Evolutionary conservation across 2,888 invertebrate species (phyloP).

Genomic region (Euphydryas editha): DNA sequence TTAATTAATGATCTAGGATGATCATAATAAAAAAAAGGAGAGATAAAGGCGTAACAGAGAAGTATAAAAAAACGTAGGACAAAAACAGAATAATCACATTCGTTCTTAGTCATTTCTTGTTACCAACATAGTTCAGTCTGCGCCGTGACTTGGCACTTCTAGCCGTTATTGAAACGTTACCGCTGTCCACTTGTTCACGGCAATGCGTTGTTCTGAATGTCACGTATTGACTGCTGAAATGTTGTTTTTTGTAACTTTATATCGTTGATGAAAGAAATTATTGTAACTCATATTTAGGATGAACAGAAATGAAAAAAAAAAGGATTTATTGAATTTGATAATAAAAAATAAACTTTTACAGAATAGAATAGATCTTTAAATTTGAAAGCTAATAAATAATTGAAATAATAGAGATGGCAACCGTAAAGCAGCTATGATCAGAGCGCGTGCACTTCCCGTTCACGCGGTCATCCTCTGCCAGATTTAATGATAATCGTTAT

Average conservation of each 20-base stretch:
- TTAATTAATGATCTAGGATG: too few relatives aligned
- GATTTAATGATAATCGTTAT: conserved; percentile 79
- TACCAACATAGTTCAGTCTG: background rate
- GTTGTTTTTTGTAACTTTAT: conserved; percentile 16
- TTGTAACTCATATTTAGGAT: too few relatives aligned
- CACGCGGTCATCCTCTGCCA: conserved; percentile 58
- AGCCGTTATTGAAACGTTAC: conserved; percentile 51
- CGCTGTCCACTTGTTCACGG: conserved; percentile 48
- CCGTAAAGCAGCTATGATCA: conserved; percentile 36
- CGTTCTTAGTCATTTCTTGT: conserved; percentile 29
- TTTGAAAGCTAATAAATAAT: background rate
- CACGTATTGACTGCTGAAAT: conserved; percentile 27
- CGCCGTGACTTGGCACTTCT: conserved; percentile 57
- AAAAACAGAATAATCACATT: conserved; percentile 28
- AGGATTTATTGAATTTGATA: background rate
- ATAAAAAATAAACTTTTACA: too few relatives aligned
- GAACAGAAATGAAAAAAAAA: background rate
- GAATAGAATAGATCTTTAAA: background rate
- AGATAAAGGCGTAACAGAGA: too few relatives aligned
- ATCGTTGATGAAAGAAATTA: background rate
- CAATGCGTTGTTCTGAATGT: conserved; percentile 34
- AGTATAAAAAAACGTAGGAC: too few relatives aligned
- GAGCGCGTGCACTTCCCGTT: conserved; percentile 60
- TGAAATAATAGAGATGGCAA: conserved; percentile 4
- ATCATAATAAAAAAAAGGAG: too few relatives aligned